Evolutionary conservation across 2,888 invertebrate species (phyloP).

Genomic region (Mystacides longicornis): DNA sequence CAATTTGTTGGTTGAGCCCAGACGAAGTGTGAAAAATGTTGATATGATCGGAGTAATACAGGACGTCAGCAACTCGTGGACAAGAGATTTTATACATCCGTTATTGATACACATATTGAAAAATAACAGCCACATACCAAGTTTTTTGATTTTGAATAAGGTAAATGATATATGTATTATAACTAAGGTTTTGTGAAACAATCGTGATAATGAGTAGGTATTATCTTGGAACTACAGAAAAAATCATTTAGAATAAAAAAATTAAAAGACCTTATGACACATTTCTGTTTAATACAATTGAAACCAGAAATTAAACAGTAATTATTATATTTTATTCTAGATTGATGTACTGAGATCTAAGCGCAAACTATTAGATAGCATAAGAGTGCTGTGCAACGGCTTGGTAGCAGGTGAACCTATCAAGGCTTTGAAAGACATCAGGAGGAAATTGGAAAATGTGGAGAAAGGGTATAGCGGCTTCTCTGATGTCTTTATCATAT

Average conservation of each 20-base stretch:
- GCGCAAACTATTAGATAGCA: constrained; percentile 63
- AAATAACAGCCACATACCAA: constrained; percentile 50
- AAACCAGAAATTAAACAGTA: too few relatives aligned
- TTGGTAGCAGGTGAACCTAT: constrained; percentile 42
- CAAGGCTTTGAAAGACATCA: background rate
- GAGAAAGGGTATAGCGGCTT: constrained; percentile 53
- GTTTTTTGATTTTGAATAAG: constrained; percentile 86
- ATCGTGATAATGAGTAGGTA: too few relatives aligned
- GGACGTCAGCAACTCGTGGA: constrained; percentile 67
- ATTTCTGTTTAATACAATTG: too few relatives aligned
- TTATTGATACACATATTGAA: constrained; percentile 64
- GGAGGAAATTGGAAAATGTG: background rate
- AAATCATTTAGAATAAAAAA: too few relatives aligned
- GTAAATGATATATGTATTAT: constrained; percentile 44
- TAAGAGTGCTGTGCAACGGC: constrained; percentile 60
- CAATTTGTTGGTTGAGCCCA: constrained; percentile 45
- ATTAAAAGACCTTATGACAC: too few relatives aligned
- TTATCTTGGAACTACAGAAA: too few relatives aligned
- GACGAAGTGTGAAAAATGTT: constrained; percentile 58
- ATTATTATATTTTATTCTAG: constrained; percentile 40
- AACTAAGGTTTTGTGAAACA: too few relatives aligned
- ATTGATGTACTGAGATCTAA: constrained; percentile 66
- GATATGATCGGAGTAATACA: constrained; percentile 82
- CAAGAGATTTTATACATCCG: constrained; percentile 58
- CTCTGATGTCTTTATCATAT: constrained; percentile 84